A percentile compares a stretch with the other conserved stretches of the same genome.
Evolutionary conservation across 2,113 vertebrate genomes (phyloP).

Genomic region (Colinus virginianus): DNA sequence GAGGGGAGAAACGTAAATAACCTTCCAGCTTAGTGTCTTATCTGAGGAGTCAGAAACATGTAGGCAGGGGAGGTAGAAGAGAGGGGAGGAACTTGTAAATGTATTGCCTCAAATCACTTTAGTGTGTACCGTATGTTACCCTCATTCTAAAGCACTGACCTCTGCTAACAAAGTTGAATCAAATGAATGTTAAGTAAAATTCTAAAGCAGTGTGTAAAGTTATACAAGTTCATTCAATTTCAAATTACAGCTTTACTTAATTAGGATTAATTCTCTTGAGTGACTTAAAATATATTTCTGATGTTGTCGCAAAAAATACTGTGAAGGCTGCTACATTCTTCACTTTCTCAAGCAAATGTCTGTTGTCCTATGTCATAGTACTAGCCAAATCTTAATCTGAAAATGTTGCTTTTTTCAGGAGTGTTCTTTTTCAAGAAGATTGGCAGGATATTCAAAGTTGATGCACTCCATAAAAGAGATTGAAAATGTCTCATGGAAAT

Average conservation of each 20-base stretch:
- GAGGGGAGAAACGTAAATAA: neutral
- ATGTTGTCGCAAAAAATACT: neutral
- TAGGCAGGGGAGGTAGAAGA: neutral
- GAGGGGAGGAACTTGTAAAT: neutral
- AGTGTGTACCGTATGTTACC: neutral
- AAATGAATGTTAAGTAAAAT: neutral
- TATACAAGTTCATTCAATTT: conserved; percentile 1
- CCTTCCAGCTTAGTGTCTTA: neutral
- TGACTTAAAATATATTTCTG: conserved; percentile 14
- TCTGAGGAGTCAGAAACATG: neutral
- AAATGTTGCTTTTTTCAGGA: neutral
- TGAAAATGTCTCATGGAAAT: neutral
- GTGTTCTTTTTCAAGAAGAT: neutral
- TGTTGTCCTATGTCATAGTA: neutral
- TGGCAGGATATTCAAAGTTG: neutral
- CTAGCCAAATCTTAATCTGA: neutral
- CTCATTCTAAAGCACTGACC: neutral
- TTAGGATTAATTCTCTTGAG: conserved; percentile 28
- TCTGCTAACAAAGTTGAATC: conserved; percentile 1
- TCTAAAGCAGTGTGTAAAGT: neutral
- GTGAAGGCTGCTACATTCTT: neutral
- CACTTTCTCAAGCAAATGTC: neutral
- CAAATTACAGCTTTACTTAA: conserved; percentile 42
- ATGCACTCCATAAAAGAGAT: neutral
- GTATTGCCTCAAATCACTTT: neutral